phyloP scores from a whole-genome alignment of 2,797 vertebrate species.

The Macrochelys suwanniensis region DNA sequence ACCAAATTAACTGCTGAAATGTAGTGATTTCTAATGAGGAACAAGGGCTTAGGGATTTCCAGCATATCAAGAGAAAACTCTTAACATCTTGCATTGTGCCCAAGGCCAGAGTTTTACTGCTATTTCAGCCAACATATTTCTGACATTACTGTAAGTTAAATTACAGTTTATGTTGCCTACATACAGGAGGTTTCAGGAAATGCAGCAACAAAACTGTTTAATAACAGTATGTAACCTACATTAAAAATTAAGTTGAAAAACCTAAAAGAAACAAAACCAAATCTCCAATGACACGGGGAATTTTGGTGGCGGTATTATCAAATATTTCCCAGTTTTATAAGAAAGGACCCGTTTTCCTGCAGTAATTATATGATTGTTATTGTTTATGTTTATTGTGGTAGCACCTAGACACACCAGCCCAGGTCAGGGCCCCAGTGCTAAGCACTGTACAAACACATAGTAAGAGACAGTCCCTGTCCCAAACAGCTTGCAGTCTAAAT shows the following conservation, averaged over 20 bases:
- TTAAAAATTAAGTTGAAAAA: conserved; percentile 21
- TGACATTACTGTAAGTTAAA: background rate
- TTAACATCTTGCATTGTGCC: background rate
- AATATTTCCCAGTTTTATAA: background rate
- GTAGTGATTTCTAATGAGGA: background rate
- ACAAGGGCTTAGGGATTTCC: background rate
- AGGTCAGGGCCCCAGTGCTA: rapidly evolving
- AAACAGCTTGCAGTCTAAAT: background rate
- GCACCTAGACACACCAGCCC: background rate
- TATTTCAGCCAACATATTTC: conserved; percentile 7
- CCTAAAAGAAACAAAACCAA: background rate
- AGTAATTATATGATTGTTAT: background rate
- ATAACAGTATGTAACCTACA: rapidly evolving
- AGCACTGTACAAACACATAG: rapidly evolving
- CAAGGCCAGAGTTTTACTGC: conserved; percentile 2
- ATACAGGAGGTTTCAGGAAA: background rate
- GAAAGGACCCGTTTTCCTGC: background rate
- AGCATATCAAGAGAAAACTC: conserved; percentile 27
- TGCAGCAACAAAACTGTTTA: background rate
- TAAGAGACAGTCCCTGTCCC: background rate
- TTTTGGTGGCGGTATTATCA: rapidly evolving
- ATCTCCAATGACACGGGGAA: background rate
- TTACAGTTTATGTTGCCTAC: background rate
- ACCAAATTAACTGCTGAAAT: conserved; percentile 19
- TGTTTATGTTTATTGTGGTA: background rate